phyloP scores from a whole-genome alignment of 2,797 vertebrate genomes.

The Parambassis ranga region DNA sequence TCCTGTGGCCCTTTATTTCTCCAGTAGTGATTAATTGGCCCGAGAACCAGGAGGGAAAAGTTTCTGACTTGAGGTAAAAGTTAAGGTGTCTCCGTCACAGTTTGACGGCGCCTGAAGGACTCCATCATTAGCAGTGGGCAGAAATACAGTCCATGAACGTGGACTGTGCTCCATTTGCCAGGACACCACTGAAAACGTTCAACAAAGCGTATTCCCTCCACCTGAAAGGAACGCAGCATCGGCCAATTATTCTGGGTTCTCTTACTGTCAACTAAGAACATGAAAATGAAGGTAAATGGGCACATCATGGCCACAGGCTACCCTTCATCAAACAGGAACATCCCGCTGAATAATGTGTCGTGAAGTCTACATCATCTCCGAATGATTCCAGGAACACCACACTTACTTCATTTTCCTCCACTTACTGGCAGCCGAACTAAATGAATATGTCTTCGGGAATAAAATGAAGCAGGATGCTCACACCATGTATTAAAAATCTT shows the following conservation, averaged over 20 bases:
- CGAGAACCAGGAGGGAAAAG: neutral
- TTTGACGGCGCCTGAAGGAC: neutral
- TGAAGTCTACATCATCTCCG: neutral
- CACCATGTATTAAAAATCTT: neutral
- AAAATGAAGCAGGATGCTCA: neutral
- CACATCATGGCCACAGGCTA: neutral
- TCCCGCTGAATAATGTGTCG: constrained; percentile 9
- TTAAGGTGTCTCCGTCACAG: neutral
- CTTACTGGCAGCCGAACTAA: neutral
- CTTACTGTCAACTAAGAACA: neutral
- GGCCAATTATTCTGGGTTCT: neutral
- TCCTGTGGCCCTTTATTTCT: too few relatives aligned
- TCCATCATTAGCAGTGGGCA: neutral
- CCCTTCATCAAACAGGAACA: neutral
- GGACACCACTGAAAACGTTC: too few relatives aligned
- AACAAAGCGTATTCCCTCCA: too few relatives aligned
- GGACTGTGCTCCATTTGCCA: too few relatives aligned
- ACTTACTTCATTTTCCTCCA: neutral
- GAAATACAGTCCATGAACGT: too few relatives aligned
- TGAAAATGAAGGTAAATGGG: constrained; percentile 7
- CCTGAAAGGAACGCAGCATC: neutral
- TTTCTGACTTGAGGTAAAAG: neutral
- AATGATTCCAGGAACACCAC: neutral
- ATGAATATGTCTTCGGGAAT: neutral
- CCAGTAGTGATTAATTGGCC: too few relatives aligned